Conservation (phyloP, 2,797 vertebrate genomes). For the Dicrostonyx torquatus region DNA sequence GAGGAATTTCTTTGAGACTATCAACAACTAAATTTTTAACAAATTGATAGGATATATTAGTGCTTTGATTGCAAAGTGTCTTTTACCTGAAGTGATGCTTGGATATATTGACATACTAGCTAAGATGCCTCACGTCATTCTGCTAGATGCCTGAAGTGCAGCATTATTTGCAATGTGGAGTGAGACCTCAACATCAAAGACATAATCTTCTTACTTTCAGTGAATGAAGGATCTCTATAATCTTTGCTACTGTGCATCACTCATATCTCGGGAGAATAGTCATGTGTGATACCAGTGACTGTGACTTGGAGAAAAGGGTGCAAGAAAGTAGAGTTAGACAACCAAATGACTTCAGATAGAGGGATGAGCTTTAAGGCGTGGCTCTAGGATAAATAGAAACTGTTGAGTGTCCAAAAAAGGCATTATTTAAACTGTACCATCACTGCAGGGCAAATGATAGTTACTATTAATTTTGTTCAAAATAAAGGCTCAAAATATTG, state of each 20-base stretch:
- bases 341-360: background rate
- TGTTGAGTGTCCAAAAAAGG: background rate
- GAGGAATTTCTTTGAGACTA: background rate
- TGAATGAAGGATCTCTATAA: background rate
- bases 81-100: constrained; percentile 21
- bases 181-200: background rate
- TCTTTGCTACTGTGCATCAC: background rate
- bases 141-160: background rate
- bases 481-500: background rate
- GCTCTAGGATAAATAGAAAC: background rate
- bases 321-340: background rate
- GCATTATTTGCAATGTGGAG: background rate
- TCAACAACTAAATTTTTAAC: background rate
- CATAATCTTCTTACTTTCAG: background rate
- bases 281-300: background rate
- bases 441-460: background rate
- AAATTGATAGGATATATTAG: background rate
- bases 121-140: background rate
- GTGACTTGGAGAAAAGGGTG: fast-evolving
- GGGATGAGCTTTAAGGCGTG: background rate
- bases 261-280: background rate
- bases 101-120: background rate
- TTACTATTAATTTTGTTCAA: background rate
- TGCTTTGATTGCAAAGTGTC: constrained; percentile 27
- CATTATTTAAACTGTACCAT: background rate